Conservation (phyloP, 2,113 vertebrate genomes). For the Brienomyrus longianalis region DNA sequence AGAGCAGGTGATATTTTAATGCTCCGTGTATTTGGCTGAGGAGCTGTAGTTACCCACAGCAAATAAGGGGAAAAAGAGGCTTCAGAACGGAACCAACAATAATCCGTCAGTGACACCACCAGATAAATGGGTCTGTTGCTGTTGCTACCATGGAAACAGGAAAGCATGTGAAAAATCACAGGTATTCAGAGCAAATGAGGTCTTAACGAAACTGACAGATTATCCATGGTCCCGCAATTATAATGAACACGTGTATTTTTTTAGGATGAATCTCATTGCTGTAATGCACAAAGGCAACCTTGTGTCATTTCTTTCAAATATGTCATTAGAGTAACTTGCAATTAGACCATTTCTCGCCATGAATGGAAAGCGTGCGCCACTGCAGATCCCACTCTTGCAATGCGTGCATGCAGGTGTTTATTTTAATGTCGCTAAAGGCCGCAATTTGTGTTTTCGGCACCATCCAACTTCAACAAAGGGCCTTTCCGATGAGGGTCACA, state of each 20-base stretch:
- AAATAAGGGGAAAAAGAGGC: not conserved
- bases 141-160: slow-evolving; percentile 18
- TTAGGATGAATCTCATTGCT: not conserved
- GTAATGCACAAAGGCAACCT: not conserved
- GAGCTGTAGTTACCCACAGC: not conserved
- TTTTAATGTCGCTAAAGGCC: not conserved
- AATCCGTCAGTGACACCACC: slow-evolving; percentile 7
- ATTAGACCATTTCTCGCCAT: not conserved
- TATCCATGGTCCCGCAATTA: not conserved
- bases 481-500: not conserved
- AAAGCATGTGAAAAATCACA: not conserved
- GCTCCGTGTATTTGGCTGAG: not conserved
- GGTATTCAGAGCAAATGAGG: slow-evolving; percentile 5
- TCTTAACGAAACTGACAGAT: slow-evolving; percentile 3
- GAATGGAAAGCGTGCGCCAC: not conserved
- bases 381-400: not conserved
- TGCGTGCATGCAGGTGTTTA: not conserved
- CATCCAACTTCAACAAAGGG: not conserved
- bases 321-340: not conserved
- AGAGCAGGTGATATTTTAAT: not conserved
- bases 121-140: slow-evolving; percentile 6
- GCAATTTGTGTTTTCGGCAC: not conserved
- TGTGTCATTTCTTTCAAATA: not conserved
- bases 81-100: not conserved
- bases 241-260: not conserved